Base-by-base conservation (phyloP, 2,113 vertebrate species). In the Gallinago media region DNA sequence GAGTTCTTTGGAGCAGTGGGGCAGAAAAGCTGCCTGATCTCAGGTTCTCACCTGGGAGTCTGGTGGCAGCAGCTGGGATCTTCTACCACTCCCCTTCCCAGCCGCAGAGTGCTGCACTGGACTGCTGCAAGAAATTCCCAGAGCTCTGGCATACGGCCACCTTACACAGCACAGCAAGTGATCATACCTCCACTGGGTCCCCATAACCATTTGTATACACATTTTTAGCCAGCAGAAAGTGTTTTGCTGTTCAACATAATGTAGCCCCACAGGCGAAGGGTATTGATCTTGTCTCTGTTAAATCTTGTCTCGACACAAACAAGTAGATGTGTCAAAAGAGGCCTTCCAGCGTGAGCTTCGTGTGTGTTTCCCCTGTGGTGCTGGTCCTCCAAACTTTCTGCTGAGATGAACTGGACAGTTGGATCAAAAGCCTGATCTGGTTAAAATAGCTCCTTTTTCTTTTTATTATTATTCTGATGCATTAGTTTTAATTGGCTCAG, bases 141-240 rank as follows among this genome's bases (percentile, higher is more conserved):
- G 21, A 29, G 2, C 26, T 52, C 14, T 47, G 27, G 14, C 4
- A 0, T 3, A 8, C 1, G 6, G 23, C 29, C 38, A 38, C 2
- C 0, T 27, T 18, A 34, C 16, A 32, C 21, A 58, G 31, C 31
- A 61, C 12, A 32, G 20, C 6, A 54, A 47, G 18, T 2, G 27
- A 49, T 31, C 25, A 25, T 22, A 26, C 6, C 13, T 44, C 15
- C n/a, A 8, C 19, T n/a, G 44, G 1, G 3, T 46, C 0, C 0
- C 11, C 1, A 0, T 7, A 73, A 52, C 16, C 3, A 61, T 27
- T 47, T 65, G 4, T 32, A 63, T 7, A 42, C 0, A 1, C 2
- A 4, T 50, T 68, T 74, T 77, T 15, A 40, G 14, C 17, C 22
- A 8, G 11, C 6, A 61, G 47, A 72, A 74, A 50, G 42, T 8